These are phyloP conservation scores for Leucophenga maculata DNA, from an alignment of 2,888 invertebrate species.

Conservation along the genomic window DNA sequence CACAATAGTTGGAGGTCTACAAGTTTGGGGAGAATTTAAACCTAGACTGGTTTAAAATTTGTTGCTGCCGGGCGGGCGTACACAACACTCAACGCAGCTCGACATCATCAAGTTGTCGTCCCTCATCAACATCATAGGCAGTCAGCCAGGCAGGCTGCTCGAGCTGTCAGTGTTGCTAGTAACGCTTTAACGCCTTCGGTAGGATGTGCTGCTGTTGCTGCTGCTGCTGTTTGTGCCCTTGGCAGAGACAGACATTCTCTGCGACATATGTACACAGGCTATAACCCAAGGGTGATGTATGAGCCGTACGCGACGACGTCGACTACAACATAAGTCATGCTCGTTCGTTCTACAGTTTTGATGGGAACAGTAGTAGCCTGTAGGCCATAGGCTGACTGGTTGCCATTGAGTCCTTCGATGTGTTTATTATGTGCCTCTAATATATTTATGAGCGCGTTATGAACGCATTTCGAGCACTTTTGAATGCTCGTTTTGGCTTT, in stretches of 20 bases:
- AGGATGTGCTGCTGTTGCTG: too few relatives aligned
- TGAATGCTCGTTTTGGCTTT: conserved; percentile 54
- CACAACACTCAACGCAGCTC: conserved; percentile 43
- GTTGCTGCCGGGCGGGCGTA: conserved; percentile 11
- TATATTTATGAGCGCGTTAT: conserved; percentile 65
- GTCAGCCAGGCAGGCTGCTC: neutral
- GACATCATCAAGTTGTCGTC: neutral
- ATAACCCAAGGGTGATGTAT: too few relatives aligned
- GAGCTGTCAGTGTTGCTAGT: neutral
- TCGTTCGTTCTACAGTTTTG: neutral
- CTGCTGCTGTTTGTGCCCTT: neutral
- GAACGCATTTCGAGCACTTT: conserved; percentile 53
- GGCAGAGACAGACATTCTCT: neutral
- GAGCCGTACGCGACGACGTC: too few relatives aligned
- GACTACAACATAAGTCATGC: conserved; percentile 14
- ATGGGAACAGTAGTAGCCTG: neutral
- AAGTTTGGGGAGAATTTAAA: conserved; percentile 28
- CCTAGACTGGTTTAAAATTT: conserved; percentile 37
- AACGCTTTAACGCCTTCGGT: conserved; percentile 6
- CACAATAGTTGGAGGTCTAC: too few relatives aligned
- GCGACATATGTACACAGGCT: too few relatives aligned
- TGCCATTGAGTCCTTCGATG: conserved; percentile 52
- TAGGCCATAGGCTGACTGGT: neutral
- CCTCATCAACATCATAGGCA: neutral
- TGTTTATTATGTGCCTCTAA: conserved; percentile 63